Percentiles rank a stretch among this genome's conserved stretches.
These are phyloP conservation scores for Microhierax caerulescens DNA, from an alignment of 2,797 vertebrate genomes.

Conservation along the genomic window DNA sequence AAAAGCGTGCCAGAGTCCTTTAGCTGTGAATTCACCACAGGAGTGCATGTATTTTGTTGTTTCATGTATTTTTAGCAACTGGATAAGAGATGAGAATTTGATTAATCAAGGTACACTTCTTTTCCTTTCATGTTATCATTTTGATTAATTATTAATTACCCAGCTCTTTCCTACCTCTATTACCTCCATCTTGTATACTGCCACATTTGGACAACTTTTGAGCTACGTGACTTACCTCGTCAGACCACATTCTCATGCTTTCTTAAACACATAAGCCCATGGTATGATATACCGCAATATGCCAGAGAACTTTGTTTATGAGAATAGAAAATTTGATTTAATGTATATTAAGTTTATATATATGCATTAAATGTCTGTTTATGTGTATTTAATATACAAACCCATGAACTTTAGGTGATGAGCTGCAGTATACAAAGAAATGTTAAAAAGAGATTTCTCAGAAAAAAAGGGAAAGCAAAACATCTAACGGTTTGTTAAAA, in stretches of 20 bases:
- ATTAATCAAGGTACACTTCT: not conserved
- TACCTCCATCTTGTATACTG: not conserved
- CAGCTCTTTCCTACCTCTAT: not conserved
- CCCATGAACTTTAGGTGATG: not conserved
- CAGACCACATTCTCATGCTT: not conserved
- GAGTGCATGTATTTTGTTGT: not conserved
- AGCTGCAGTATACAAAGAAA: not conserved
- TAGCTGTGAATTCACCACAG: not conserved
- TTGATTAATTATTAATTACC: conserved; percentile 32
- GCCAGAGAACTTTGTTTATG: not conserved
- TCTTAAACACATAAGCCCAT: not conserved
- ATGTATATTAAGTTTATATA: not conserved
- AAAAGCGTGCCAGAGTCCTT: not conserved
- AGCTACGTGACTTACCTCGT: not conserved
- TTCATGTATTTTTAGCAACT: not conserved
- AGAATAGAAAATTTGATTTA: not conserved
- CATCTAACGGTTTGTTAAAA: not conserved
- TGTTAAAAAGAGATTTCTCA: not conserved
- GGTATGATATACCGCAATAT: not conserved
- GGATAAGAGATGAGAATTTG: not conserved
- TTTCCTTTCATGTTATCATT: not conserved
- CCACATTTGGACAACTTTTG: not conserved
- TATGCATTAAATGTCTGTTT: not conserved
- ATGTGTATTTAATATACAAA: not conserved
- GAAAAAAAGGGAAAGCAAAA: not conserved